Conservation (phyloP, 2,888 invertebrate species). For the Limnephilus lunatus region DNA sequence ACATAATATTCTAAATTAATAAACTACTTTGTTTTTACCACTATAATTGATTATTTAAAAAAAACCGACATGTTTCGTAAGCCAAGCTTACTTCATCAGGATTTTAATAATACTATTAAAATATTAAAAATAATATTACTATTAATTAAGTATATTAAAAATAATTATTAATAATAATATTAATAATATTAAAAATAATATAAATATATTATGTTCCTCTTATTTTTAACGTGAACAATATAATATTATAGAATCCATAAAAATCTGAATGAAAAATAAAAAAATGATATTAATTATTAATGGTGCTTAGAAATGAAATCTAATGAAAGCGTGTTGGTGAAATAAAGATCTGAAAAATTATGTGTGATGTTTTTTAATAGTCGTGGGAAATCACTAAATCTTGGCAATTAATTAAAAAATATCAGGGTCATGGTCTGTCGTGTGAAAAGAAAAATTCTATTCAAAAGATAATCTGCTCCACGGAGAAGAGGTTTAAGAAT, state of each 20-base stretch:
- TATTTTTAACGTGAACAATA: not conserved
- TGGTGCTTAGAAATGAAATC: not conserved
- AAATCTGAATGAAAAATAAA: not conserved
- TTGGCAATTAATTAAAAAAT: not conserved
- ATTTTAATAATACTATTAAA: no score
- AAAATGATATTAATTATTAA: not conserved
- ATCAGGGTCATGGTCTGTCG: not conserved
- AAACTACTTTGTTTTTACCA: no score
- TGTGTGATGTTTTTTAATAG: not conserved
- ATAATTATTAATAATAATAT: no score
- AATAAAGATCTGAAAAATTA: not conserved
- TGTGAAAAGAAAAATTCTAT: not conserved
- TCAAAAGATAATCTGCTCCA: not conserved
- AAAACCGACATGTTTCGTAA: no score
- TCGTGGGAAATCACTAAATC: constrained; percentile 2
- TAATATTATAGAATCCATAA: not conserved
- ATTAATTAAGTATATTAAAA: no score
- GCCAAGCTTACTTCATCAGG: no score
- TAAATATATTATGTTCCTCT: not conserved
- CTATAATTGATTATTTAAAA: no score
- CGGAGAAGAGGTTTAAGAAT: not conserved
- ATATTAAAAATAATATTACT: no score
- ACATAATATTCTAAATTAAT: no score
- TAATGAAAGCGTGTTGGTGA: not conserved
- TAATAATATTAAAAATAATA: no score